Evolutionary conservation across 1,140 invertebrate species (phyloP), one percentile per base, ranked within the genome.

Genomic region (Caenorhabditis latens): DNA sequence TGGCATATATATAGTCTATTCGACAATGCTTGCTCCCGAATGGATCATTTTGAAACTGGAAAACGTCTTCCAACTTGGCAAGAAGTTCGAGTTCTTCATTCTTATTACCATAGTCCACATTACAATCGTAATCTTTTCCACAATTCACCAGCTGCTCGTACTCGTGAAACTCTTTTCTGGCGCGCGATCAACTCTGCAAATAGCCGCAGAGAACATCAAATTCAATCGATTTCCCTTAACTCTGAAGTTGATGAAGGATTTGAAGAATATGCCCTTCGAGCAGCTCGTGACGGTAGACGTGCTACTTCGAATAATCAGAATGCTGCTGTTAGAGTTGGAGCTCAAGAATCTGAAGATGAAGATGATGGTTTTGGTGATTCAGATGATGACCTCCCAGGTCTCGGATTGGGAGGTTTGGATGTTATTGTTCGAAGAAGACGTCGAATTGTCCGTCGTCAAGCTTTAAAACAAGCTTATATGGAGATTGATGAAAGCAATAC

Each of bases 391-490:
- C 11, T 42, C 13, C 24, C 63, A 14, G 63, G 63, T 42, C 63
- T 67, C 40, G 32, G 71, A 79, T 24, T 79, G 8, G 65, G 65
- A 46, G 65, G 13, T 71, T 5, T 71, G 4, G 65, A 21, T 4
- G 65, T 43, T 46, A 9, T 46, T 7, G 16, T 79, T 11, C 46
- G 24, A 24, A 46, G 46, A 9, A 7, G 46, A 50, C 43, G 71
- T 21, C 71, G 46, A 24, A 8, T 7, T 13, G 71, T 79, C 53
- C 71, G 71, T 5, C 71, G 21, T 50, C 9, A 50, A 11, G 71
- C 71, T 46, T n/a, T 79, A 1, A 79, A 79, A 53, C 71, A 79
- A 24, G 71, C 71, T n/a, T 24, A 79, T 5, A n/a, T 79, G 5
- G 71, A 79, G 8, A 4, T 50, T 9, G 19, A 79, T 24, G 71